Evolutionary conservation across 2,797 vertebrate species (phyloP).

Genomic region (Thunnus albacares): DNA sequence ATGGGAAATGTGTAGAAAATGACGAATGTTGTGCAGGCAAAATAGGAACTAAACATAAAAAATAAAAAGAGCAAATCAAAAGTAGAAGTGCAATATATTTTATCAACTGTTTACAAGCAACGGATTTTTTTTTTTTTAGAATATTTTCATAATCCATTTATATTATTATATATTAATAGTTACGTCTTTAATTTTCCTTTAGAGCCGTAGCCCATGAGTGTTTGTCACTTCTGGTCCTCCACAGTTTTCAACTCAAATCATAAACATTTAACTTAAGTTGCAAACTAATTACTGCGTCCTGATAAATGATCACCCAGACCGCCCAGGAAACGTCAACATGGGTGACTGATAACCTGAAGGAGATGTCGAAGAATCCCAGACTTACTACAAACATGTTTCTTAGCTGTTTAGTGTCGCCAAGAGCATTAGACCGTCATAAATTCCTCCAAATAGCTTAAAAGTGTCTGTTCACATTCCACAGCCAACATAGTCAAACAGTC

Average conservation of each 20-base stretch:
- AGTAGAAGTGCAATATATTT: background rate
- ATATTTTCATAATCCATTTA: background rate
- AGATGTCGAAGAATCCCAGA: slow-evolving; percentile 32
- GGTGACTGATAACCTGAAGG: background rate
- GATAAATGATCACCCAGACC: slow-evolving; percentile 9
- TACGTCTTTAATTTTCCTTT: background rate
- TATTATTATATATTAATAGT: background rate
- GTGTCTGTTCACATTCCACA: slow-evolving; percentile 56
- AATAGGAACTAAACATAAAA: background rate
- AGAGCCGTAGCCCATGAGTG: background rate
- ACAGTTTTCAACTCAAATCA: slow-evolving; percentile 3
- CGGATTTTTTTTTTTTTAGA: too few species aligned
- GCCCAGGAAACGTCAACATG: slow-evolving; percentile 30
- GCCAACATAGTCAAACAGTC: slow-evolving; percentile 15
- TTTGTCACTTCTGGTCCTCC: background rate
- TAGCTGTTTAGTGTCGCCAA: slow-evolving; percentile 36
- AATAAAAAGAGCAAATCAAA: slow-evolving; percentile 4
- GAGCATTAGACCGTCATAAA: slow-evolving; percentile 46
- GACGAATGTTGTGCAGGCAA: background rate
- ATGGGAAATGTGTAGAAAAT: slow-evolving; percentile 26
- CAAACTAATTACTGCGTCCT: background rate
- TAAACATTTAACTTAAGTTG: background rate
- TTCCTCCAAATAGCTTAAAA: slow-evolving; percentile 45
- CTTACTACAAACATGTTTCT: slow-evolving; percentile 30
- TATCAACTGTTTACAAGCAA: too few species aligned